Percentiles rank a stretch among this genome's conserved stretches.
phyloP scores from a whole-genome alignment of 2,888 invertebrate genomes.

The Lochmaea capreae region DNA sequence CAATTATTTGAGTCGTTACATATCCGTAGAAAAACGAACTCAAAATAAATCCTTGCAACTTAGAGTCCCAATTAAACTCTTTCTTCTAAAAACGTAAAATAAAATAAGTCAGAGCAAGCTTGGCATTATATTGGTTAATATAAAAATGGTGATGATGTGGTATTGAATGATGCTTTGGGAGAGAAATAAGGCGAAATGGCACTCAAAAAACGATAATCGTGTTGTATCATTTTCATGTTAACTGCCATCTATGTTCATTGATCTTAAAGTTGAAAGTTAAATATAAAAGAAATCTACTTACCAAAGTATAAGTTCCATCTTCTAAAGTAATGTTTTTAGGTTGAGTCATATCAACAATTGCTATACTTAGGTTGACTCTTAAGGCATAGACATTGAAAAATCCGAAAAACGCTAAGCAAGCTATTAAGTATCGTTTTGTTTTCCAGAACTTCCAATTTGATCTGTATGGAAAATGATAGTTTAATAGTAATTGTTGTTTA shows the following conservation, averaged over 20 bases:
- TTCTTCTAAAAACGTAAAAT: constrained; percentile 66
- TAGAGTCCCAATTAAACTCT: constrained; percentile 85
- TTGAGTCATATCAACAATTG: constrained; percentile 91
- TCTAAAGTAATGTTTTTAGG: constrained; percentile 70
- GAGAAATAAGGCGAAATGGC: too few relatives aligned
- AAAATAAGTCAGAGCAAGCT: too few relatives aligned
- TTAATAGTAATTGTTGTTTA: background rate
- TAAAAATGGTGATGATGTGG: too few relatives aligned
- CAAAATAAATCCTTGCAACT: constrained; percentile 81
- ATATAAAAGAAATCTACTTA: background rate
- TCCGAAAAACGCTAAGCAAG: constrained; percentile 80
- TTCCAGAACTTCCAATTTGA: constrained; percentile 77
- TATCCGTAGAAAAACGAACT: constrained; percentile 94
- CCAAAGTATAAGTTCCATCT: background rate
- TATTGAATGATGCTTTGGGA: too few relatives aligned
- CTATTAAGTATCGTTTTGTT: constrained; percentile 77
- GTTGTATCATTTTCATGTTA: too few relatives aligned
- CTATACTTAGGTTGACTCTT: constrained; percentile 88
- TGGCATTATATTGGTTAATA: too few relatives aligned
- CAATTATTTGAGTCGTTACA: constrained; percentile 83
- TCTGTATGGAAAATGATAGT: background rate
- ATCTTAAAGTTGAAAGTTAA: too few relatives aligned
- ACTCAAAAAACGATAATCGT: too few relatives aligned
- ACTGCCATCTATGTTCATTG: too few relatives aligned
- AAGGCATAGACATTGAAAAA: constrained; percentile 83